phyloP scores from a whole-genome alignment of 2,888 invertebrate species.

The Petrophora chlorosata region DNA sequence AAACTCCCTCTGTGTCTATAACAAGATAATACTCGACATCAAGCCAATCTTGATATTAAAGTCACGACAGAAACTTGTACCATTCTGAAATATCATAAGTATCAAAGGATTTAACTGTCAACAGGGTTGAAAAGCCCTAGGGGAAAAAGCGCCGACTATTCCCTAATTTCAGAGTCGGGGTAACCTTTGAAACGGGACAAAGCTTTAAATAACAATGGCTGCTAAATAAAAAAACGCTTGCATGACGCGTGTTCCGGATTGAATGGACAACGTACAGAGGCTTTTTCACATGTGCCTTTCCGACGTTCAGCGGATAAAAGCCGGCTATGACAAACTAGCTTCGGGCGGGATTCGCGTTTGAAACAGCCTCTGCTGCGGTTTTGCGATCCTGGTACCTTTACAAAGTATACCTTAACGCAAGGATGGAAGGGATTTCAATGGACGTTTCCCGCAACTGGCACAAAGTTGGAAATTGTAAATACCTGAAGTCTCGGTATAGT shows the following conservation, averaged over 20 bases:
- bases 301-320: constrained; percentile 28
- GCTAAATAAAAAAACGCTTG: constrained; percentile 3
- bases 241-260: constrained; percentile 8
- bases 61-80: no score
- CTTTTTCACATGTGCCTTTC: constrained; percentile 22
- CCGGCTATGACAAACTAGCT: constrained; percentile 12
- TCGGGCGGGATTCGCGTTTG: constrained; percentile 6
- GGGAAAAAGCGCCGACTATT: not conserved
- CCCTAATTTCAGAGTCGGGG: not conserved
- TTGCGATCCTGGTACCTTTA: constrained; percentile 11
- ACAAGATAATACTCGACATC: no score
- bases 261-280: not conserved
- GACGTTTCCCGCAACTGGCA: no score
- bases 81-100: no score
- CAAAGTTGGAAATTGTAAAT: no score
- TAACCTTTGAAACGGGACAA: constrained; percentile 17
- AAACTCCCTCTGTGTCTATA: no score
- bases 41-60: no score
- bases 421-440: not conserved
- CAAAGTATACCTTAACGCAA: not conserved
- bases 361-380: constrained; percentile 12
- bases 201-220: constrained; percentile 9
- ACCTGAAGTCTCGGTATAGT: no score
- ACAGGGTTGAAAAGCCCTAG: not conserved
- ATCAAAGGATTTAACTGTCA: constrained; percentile 3